A percentile compares a stretch with the other conserved stretches of the same genome.
Conservation (phyloP, 2,888 invertebrate species). For the Epirrhoe alternata region DNA sequence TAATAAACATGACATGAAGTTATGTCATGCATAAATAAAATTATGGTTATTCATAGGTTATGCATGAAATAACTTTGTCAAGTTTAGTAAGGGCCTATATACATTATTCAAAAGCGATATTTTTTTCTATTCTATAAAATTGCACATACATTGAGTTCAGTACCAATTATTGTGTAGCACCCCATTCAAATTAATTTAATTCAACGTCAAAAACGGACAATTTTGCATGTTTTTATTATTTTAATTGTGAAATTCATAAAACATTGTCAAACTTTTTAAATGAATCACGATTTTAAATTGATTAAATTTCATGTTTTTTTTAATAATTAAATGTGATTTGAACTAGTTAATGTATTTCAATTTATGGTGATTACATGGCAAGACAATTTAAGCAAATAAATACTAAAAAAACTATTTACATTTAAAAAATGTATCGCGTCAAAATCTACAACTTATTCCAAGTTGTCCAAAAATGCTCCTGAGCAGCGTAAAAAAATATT, state of each 20-base stretch:
- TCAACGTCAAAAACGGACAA: constrained; percentile 28
- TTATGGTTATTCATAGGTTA: too few relatives aligned
- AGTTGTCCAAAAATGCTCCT: constrained; percentile 50
- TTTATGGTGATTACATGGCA: constrained; percentile 23
- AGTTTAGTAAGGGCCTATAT: too few relatives aligned
- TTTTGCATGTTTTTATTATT: constrained; percentile 16
- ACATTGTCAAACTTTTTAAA: background rate
- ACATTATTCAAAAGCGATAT: constrained; percentile 25
- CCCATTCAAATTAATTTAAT: constrained; percentile 15
- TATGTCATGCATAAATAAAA: too few relatives aligned
- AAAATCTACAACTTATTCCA: constrained; percentile 43
- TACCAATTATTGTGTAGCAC: constrained; percentile 33
- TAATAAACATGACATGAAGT: too few relatives aligned
- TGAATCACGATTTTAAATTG: background rate
- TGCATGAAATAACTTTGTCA: too few relatives aligned
- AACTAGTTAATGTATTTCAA: background rate
- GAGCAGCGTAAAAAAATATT: constrained; percentile 53
- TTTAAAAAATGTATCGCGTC: constrained; percentile 45
- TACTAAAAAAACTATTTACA: constrained; percentile 52
- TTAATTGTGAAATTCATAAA: background rate
- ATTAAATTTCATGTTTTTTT: background rate
- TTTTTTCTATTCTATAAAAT: constrained; percentile 30
- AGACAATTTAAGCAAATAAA: constrained; percentile 48
- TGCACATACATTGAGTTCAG: constrained; percentile 31
- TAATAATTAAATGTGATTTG: background rate